Evolutionary conservation across 2,797 vertebrate species (phyloP).

Genomic region (Centropyge bicolor): DNA sequence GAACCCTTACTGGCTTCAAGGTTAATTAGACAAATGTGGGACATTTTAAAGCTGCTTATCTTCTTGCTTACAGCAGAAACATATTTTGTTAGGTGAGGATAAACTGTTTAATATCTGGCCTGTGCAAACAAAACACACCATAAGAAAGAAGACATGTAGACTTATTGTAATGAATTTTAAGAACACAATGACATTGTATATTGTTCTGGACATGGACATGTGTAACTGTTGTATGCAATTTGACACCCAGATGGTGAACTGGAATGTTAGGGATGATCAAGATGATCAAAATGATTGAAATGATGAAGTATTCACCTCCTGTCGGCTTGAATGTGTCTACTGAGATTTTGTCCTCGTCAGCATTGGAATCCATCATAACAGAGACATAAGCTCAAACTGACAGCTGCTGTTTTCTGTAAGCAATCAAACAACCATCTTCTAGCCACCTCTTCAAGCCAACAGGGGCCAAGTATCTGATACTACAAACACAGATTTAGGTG

Average conservation of each 20-base stretch:
- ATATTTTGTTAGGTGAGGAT: slow-evolving; percentile 1
- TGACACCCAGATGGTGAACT: background rate
- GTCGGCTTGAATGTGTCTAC: slow-evolving; percentile 16
- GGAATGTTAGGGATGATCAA: too few species aligned
- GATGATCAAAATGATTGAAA: slow-evolving; percentile 9
- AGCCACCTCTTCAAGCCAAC: background rate
- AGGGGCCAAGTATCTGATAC: slow-evolving; percentile 7
- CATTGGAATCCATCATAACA: background rate
- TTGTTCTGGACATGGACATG: background rate
- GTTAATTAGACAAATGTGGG: slow-evolving; percentile 31
- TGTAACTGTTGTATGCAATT: background rate
- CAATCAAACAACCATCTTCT: slow-evolving; percentile 8
- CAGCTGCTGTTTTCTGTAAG: slow-evolving; percentile 25
- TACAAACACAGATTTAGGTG: background rate
- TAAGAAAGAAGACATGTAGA: background rate
- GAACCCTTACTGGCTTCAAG: slow-evolving; percentile 22
- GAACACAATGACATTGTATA: background rate
- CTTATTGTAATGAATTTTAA: background rate
- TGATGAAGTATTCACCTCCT: slow-evolving; percentile 2
- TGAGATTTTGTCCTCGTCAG: slow-evolving; percentile 30
- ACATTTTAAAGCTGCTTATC: slow-evolving; percentile 19
- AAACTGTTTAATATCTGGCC: slow-evolving; percentile 6
- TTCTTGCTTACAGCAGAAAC: background rate
- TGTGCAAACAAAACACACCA: slow-evolving; percentile 3
- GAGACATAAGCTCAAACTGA: slow-evolving; percentile 36